A percentile compares a stretch with the other conserved stretches of the same genome.
Evolutionary conservation across 2,113 vertebrate species (phyloP).

Genomic region (zebrafish (Danio rerio)): GRCz12tu NC_133180.1:36216501-36217000

Average conservation of each 20-base stretch:
- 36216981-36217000: too few relatives aligned
- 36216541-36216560: conserved; percentile 25
- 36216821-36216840: neutral
- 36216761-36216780: conserved; percentile 11
- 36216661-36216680: neutral
- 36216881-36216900: too few relatives aligned
- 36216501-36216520: neutral
- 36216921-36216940: too few relatives aligned
- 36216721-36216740: neutral
- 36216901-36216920: too few relatives aligned
- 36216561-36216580: conserved; percentile 7
- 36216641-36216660: neutral
- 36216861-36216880: neutral
- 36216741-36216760: neutral
- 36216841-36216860: neutral
- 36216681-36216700: neutral
- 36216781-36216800: conserved; percentile 14
- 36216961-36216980: too few relatives aligned
- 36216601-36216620: neutral
- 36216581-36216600: neutral
- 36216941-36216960: too few relatives aligned
- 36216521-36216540: conserved; percentile 5
- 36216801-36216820: neutral
- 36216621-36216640: neutral
- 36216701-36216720: neutral